Conservation (phyloP, 2,113 vertebrate species). For the Hepsetus odoe region DNA sequence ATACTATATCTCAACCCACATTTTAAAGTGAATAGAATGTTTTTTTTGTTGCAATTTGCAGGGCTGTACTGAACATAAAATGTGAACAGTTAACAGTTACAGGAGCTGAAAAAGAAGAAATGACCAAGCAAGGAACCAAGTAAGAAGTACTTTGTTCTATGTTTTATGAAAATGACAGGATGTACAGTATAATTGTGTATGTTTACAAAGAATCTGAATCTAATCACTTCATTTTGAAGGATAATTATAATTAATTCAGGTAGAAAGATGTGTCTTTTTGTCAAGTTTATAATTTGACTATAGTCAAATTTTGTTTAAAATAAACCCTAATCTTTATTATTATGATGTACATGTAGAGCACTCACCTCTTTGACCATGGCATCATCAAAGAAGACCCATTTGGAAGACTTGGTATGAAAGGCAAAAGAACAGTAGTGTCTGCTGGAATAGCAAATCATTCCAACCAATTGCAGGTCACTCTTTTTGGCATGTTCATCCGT, state of each 20-base stretch:
- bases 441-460: conserved; percentile 95
- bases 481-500: conserved; percentile 93
- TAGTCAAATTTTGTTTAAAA: neutral
- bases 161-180: neutral
- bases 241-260: too few relatives aligned
- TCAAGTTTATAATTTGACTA: too few relatives aligned
- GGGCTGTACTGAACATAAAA: too few relatives aligned
- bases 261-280: too few relatives aligned
- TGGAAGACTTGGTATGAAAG: conserved; percentile 93
- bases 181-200: neutral
- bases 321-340: neutral
- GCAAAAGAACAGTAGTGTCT: conserved; percentile 97
- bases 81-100: neutral
- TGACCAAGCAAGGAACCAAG: neutral
- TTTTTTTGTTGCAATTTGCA: too few relatives aligned
- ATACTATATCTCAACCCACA: too few relatives aligned
- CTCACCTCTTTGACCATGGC: conserved; percentile 97
- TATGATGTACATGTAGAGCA: neutral
- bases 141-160: neutral
- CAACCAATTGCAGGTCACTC: conserved; percentile 90
- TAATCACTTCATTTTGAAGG: too few relatives aligned
- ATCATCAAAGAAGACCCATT: conserved; percentile 98
- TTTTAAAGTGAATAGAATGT: too few relatives aligned
- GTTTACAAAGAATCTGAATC: too few relatives aligned
- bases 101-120: neutral